Percentiles rank a stretch among this genome's conserved stretches.
These are phyloP conservation scores for Andrena minutula DNA, from an alignment of 2,888 invertebrate species.

Conservation along the genomic window DNA sequence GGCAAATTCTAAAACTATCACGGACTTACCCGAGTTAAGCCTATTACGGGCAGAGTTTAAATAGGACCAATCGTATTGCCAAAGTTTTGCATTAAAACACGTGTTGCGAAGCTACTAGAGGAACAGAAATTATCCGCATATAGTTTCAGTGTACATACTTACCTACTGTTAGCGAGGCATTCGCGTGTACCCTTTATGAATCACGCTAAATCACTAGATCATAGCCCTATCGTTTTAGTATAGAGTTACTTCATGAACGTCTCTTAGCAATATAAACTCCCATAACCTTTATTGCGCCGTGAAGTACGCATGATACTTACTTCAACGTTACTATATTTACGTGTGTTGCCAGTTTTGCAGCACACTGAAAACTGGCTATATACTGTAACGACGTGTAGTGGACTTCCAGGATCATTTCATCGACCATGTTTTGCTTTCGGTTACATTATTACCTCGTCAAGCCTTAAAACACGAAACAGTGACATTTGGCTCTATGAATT, in stretches of 20 bases:
- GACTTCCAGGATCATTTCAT: neutral
- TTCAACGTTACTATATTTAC: constrained; percentile 4
- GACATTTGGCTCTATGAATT: too few species aligned
- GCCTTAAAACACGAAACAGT: neutral
- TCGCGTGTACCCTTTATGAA: neutral
- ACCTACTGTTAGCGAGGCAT: neutral
- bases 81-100: too few species aligned
- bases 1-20: too few species aligned
- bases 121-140: neutral
- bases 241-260: constrained; percentile 49
- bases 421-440: neutral
- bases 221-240: constrained; percentile 29
- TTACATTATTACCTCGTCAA: constrained; percentile 8
- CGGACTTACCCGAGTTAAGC: too few species aligned
- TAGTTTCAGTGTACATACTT: neutral
- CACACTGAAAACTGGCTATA: neutral
- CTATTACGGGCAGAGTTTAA: too few species aligned
- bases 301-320: constrained; percentile 10
- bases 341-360: neutral
- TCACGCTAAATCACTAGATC: constrained; percentile 23
- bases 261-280: constrained; percentile 15
- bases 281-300: constrained; percentile 5
- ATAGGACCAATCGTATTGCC: too few species aligned
- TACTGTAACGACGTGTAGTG: neutral
- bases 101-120: neutral